Evolutionary conservation across 2,888 invertebrate species (phyloP).

Genomic region (Pardosa pseudoannulata): DNA sequence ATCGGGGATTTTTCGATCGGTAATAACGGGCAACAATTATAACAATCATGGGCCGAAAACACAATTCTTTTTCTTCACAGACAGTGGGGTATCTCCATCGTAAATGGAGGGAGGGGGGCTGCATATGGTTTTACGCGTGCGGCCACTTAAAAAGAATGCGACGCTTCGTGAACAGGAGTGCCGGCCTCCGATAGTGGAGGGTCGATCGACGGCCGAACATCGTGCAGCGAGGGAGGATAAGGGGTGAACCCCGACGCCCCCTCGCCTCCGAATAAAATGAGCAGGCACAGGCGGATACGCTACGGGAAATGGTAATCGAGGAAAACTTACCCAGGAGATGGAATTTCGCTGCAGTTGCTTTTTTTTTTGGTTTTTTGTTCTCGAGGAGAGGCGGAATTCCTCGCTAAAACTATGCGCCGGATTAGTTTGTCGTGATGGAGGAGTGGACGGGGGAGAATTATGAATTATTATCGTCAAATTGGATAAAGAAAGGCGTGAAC

Average conservation of each 20-base stretch:
- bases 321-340: background rate
- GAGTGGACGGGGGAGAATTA: background rate
- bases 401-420: background rate
- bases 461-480: background rate
- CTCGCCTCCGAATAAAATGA: conserved; percentile 34
- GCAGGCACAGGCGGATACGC: conserved; percentile 44
- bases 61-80: background rate
- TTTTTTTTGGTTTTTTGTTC: no score
- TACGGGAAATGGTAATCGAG: background rate
- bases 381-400: background rate
- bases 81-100: background rate
- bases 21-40: background rate
- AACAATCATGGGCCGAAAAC: background rate
- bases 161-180: conserved; percentile 54
- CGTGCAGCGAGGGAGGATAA: conserved; percentile 57
- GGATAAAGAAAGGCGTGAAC: background rate
- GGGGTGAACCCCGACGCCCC: conserved; percentile 15
- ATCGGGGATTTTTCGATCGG: background rate
- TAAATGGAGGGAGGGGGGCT: background rate
- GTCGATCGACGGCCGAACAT: conserved; percentile 16
- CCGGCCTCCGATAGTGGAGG: conserved; percentile 17
- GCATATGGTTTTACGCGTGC: conserved; percentile 25
- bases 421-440: background rate
- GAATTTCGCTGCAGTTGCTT: background rate
- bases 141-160: conserved; percentile 32